A percentile compares a stretch with the other conserved stretches of the same genome.
Conservation (phyloP, 2,113 vertebrate species). For the Naja naja region DNA sequence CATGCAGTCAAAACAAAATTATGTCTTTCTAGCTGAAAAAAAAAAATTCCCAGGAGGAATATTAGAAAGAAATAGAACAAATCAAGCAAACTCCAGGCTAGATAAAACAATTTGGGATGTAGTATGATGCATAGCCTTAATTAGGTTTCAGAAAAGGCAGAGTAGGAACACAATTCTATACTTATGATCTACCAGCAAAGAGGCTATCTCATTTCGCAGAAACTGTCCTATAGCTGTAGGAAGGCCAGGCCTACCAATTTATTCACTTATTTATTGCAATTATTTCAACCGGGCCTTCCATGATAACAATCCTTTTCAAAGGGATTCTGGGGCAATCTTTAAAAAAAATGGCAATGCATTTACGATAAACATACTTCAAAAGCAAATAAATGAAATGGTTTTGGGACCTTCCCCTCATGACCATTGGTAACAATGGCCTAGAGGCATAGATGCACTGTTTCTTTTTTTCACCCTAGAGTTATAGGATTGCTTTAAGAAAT, state of each 20-base stretch:
- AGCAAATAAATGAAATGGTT: neutral
- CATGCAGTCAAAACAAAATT: constrained; percentile 25
- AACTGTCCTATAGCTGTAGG: neutral
- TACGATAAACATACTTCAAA: neutral
- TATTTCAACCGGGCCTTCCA: neutral
- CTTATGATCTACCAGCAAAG: neutral
- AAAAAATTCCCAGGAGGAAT: constrained; percentile 54
- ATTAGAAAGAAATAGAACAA: constrained; percentile 44
- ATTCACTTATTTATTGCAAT: neutral
- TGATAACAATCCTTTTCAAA: neutral
- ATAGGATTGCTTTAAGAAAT: neutral
- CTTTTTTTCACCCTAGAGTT: neutral
- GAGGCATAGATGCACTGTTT: neutral
- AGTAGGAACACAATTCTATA: neutral
- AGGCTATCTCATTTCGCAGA: neutral
- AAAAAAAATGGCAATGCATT: neutral
- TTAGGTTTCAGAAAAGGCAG: constrained; percentile 50
- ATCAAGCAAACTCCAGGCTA: constrained; percentile 51
- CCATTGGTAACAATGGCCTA: neutral
- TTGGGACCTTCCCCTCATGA: neutral
- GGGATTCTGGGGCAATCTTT: neutral
- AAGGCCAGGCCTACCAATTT: neutral
- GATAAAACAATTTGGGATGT: constrained; percentile 38
- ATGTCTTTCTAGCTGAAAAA: constrained; percentile 48
- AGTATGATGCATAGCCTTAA: constrained; percentile 45